These are phyloP conservation scores for Oncorhynchus kisutch DNA, from an alignment of 2,113 vertebrate genomes.

Conservation along the genomic window DNA sequence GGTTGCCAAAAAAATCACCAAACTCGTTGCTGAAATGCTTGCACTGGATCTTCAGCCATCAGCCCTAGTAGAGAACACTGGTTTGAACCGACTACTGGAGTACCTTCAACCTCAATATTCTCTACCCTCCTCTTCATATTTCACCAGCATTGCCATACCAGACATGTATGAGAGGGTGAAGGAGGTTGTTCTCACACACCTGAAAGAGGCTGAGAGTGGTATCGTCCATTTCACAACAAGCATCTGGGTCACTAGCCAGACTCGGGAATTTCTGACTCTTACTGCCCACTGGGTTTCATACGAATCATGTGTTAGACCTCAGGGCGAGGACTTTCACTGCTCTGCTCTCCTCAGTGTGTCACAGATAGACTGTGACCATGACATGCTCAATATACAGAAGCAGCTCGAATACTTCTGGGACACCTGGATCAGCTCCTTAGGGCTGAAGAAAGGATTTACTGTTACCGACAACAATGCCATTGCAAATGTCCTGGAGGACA, in stretches of 20 bases:
- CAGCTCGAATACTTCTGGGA: constrained; percentile 96
- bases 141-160: constrained; percentile 94
- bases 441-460: constrained; percentile 90
- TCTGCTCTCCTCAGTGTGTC: constrained; percentile 91
- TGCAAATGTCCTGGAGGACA: constrained; percentile 84
- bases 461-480: constrained; percentile 88
- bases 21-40: constrained; percentile 96
- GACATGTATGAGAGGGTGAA: constrained; percentile 94
- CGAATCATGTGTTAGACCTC: constrained; percentile 82
- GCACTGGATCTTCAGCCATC: constrained; percentile 98
- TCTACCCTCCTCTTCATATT: constrained; percentile 87
- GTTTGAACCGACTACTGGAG: constrained; percentile 89
- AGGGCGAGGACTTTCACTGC: constrained; percentile 89
- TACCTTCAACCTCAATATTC: constrained; percentile 94
- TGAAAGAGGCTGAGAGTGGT: constrained; percentile 90
- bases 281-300: constrained; percentile 95
- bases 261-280: constrained; percentile 91
- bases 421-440: constrained; percentile 88
- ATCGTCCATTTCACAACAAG: constrained; percentile 94
- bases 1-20: constrained; percentile 96
- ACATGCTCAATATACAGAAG: constrained; percentile 85
- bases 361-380: constrained; percentile 88
- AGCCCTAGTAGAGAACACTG: constrained; percentile 89
- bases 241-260: constrained; percentile 94
- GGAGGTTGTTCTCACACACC: constrained; percentile 84